Evolutionary conservation across 2,888 invertebrate genomes (phyloP).

Genomic region (Pecten maximus): DNA sequence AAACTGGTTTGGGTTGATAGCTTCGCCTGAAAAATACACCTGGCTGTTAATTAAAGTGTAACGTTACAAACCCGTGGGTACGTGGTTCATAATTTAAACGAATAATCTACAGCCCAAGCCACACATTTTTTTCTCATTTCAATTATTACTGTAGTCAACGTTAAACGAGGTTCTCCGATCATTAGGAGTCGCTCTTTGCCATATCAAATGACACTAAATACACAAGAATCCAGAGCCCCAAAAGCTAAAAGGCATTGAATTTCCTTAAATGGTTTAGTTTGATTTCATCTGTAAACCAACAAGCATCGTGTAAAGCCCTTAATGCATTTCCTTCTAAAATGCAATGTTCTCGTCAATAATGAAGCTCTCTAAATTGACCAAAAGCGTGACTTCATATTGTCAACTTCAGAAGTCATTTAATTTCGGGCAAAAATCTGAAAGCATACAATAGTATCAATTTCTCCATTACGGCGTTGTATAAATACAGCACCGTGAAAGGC

Average conservation of each 20-base stretch:
- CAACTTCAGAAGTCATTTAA: conserved; percentile 35
- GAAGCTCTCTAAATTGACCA: conserved; percentile 38
- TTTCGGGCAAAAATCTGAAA: conserved; percentile 28
- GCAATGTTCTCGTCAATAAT: conserved; percentile 44
- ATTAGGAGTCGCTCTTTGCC: conserved; percentile 34
- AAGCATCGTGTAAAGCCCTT: conserved; percentile 42
- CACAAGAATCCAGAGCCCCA: conserved; percentile 46
- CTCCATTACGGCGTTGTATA: conserved; percentile 33
- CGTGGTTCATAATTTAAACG: conserved; percentile 46
- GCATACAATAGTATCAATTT: conserved; percentile 23
- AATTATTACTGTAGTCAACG: conserved; percentile 47
- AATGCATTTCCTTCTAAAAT: conserved; percentile 49
- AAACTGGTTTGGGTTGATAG: conserved; percentile 36
- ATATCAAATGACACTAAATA: conserved; percentile 41
- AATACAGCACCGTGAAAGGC: background rate
- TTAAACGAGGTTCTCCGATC: conserved; percentile 37
- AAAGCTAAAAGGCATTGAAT: conserved; percentile 51
- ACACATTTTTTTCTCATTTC: conserved; percentile 52
- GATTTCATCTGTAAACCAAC: conserved; percentile 46
- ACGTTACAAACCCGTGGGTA: conserved; percentile 45
- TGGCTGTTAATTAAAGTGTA: conserved; percentile 51
- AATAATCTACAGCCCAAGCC: conserved; percentile 44
- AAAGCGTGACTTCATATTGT: conserved; percentile 47
- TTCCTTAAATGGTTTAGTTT: conserved; percentile 48
- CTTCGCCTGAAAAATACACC: conserved; percentile 39